phyloP scores from a whole-genome alignment of 2,888 invertebrate species.

The Pristionchus maxplancki region DNA sequence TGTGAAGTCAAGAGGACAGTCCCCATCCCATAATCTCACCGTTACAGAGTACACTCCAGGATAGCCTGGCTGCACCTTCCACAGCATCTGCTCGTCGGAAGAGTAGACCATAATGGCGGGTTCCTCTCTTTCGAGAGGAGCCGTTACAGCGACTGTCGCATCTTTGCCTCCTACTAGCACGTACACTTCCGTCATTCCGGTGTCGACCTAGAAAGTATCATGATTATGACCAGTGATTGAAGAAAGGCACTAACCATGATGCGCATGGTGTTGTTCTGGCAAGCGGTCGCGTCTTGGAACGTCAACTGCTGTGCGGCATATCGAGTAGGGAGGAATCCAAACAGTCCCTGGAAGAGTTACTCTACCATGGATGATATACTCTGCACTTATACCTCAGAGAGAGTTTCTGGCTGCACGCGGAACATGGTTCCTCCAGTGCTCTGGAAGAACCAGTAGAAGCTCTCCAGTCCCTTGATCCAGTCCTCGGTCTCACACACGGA shows the following conservation, averaged over 20 bases:
- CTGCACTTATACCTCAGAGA: neutral
- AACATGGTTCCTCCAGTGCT: constrained; percentile 21
- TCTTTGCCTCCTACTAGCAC: neutral
- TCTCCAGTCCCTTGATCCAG: neutral
- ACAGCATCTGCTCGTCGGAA: neutral
- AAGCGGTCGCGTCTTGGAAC: neutral
- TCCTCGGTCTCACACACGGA: neutral
- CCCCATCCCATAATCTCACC: neutral
- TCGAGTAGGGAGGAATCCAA: constrained; percentile 13
- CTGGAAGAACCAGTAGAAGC: constrained; percentile 22
- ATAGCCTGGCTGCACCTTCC: neutral
- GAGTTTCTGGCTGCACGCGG: neutral
- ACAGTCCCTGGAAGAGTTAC: neutral
- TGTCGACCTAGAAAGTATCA: neutral
- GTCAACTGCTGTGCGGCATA: neutral
- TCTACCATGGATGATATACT: neutral
- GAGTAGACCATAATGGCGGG: neutral
- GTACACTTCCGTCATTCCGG: neutral
- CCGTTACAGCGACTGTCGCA: neutral
- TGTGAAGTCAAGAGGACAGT: neutral
- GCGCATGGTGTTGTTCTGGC: neutral
- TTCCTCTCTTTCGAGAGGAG: neutral
- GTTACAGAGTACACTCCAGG: constrained; percentile 29
- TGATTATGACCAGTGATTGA: neutral
- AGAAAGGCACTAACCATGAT: neutral